A percentile compares a stretch with the other conserved stretches of the same genome.
Evolutionary conservation across 2,113 vertebrate species (phyloP).

Genomic region (Takifugu bimaculatus): DNA sequence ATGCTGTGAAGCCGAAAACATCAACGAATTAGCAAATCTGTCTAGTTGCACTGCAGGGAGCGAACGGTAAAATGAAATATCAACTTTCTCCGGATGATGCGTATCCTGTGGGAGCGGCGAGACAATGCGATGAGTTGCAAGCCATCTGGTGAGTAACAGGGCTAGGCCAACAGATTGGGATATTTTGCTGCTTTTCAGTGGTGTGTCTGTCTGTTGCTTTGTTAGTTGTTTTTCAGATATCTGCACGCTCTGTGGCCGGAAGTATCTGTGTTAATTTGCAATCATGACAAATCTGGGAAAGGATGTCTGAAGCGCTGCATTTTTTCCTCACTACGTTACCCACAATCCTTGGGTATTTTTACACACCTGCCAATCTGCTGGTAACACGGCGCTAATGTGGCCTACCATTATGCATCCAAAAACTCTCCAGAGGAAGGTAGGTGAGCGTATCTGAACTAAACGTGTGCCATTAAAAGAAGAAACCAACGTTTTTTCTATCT

Average conservation of each 20-base stretch:
- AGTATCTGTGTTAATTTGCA: background rate
- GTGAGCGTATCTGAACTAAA: too few relatives aligned
- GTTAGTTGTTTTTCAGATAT: background rate
- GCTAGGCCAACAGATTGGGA: constrained; percentile 17
- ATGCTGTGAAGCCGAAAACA: constrained; percentile 25
- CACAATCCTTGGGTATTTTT: too few relatives aligned
- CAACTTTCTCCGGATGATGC: constrained; percentile 16
- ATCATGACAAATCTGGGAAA: background rate
- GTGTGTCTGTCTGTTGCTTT: background rate
- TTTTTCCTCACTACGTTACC: too few relatives aligned
- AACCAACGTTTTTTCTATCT: too few relatives aligned
- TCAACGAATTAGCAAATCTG: constrained; percentile 16
- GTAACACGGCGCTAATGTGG: too few relatives aligned
- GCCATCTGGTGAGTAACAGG: constrained; percentile 20
- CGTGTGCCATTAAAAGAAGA: too few relatives aligned
- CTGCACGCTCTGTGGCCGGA: background rate
- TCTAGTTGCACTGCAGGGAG: background rate
- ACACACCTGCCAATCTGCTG: too few relatives aligned
- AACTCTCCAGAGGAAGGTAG: too few relatives aligned
- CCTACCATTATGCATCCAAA: too few relatives aligned
- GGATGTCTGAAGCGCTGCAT: too few relatives aligned
- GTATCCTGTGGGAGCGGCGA: constrained; percentile 4
- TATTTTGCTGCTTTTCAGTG: constrained; percentile 9
- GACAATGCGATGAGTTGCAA: background rate
- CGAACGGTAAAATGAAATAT: constrained; percentile 30